These are phyloP conservation scores for Lycophotia porphyrea DNA, from an alignment of 2,888 invertebrate species.

Conservation along the genomic window DNA sequence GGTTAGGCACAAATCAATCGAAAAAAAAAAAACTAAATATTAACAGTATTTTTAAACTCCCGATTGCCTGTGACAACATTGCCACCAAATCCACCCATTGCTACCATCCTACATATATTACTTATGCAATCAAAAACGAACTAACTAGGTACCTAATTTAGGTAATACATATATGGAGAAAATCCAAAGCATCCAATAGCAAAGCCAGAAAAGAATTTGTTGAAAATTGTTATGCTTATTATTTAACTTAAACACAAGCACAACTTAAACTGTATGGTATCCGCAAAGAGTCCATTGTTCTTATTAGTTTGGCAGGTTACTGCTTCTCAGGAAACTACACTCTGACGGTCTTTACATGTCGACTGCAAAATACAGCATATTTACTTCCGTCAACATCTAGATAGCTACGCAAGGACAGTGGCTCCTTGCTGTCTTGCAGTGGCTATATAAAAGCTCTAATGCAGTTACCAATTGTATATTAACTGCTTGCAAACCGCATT, in stretches of 20 bases:
- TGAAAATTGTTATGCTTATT: not conserved
- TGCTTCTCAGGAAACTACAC: not conserved
- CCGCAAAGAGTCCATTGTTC: not conserved
- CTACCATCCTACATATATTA: not conserved
- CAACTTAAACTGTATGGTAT: not conserved
- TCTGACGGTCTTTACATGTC: not conserved
- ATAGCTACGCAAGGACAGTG: not conserved
- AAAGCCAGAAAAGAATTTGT: not conserved
- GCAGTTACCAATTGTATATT: slow-evolving; percentile 17
- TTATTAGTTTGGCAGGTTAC: not conserved
- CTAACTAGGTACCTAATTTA: not conserved
- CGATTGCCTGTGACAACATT: not conserved
- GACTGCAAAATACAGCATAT: not conserved
- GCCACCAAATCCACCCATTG: too few relatives aligned
- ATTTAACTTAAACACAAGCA: not conserved
- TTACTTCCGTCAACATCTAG: not conserved
- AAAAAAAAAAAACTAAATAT: too few relatives aligned
- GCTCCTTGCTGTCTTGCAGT: slow-evolving; percentile 19
- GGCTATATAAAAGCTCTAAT: slow-evolving; percentile 16
- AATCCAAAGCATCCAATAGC: not conserved
- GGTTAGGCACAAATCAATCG: too few relatives aligned
- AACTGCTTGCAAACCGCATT: slow-evolving; percentile 34
- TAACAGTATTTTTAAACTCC: not conserved
- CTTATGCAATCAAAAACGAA: not conserved
- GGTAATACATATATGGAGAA: not conserved